Conservation (phyloP, 2,113 vertebrate species). For the Ondatra zibethicus region DNA sequence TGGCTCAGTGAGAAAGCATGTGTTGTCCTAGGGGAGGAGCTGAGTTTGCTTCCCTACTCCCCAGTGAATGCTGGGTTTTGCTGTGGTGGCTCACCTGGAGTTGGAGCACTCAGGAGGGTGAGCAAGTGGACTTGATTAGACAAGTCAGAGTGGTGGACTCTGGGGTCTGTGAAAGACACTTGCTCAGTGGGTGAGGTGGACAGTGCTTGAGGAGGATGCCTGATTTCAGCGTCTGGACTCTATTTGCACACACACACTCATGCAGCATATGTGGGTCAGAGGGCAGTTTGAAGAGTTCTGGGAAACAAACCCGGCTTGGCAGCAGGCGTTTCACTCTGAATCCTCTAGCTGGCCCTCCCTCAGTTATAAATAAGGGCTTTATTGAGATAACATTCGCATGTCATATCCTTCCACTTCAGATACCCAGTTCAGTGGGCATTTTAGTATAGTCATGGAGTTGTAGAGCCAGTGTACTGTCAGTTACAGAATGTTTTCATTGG, state of each 20-base stretch:
- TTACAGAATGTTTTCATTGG: neutral
- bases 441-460: neutral
- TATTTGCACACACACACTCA: neutral
- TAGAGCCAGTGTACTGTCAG: neutral
- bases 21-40: neutral
- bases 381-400: neutral
- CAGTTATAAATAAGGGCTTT: neutral
- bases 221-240: neutral
- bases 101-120: neutral
- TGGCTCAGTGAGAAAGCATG: neutral
- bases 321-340: neutral
- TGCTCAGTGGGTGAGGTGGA: neutral
- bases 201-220: neutral
- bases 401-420: neutral
- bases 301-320: neutral
- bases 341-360: neutral
- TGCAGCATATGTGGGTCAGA: neutral
- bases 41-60: no score
- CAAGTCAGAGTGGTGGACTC: neutral
- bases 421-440: neutral
- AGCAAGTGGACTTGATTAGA: neutral
- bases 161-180: no score
- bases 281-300: neutral
- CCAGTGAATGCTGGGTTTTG: no score
- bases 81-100: neutral